phyloP scores from a whole-genome alignment of 2,888 invertebrate genomes.

The Lamellibrachia columna region DNA sequence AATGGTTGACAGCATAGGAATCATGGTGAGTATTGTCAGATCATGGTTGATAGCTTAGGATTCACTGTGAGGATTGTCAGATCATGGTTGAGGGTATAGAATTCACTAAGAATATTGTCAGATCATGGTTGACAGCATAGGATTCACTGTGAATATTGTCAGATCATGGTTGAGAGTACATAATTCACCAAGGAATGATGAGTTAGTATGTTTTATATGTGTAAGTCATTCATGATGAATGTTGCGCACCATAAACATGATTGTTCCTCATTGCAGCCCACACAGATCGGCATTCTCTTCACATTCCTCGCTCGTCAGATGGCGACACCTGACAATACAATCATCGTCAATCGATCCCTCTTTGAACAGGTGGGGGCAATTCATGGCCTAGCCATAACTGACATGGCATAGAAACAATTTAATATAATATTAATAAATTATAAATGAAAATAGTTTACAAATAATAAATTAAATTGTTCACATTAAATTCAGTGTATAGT shows the following conservation, averaged over 20 bases:
- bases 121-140: not conserved
- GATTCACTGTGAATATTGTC: not conserved
- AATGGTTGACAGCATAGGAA: not conserved
- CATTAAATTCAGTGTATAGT: too few relatives aligned
- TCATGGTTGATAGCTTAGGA: not conserved
- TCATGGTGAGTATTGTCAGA: not conserved
- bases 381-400: not conserved
- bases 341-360: conserved; percentile 69
- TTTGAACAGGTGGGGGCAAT: conserved; percentile 70
- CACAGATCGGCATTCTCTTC: conserved; percentile 74
- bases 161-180: not conserved
- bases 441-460: too few relatives aligned
- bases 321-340: not conserved
- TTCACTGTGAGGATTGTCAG: not conserved
- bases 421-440: too few relatives aligned
- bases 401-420: too few relatives aligned
- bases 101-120: not conserved
- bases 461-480: too few relatives aligned
- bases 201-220: not conserved
- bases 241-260: not conserved
- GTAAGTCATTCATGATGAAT: not conserved
- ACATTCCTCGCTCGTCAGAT: conserved; percentile 74
- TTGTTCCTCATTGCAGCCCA: conserved; percentile 64
- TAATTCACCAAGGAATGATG: not conserved
- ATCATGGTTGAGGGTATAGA: not conserved